Conservation (phyloP, 2,113 vertebrate genomes). For the Anhinga rufa region DNA sequence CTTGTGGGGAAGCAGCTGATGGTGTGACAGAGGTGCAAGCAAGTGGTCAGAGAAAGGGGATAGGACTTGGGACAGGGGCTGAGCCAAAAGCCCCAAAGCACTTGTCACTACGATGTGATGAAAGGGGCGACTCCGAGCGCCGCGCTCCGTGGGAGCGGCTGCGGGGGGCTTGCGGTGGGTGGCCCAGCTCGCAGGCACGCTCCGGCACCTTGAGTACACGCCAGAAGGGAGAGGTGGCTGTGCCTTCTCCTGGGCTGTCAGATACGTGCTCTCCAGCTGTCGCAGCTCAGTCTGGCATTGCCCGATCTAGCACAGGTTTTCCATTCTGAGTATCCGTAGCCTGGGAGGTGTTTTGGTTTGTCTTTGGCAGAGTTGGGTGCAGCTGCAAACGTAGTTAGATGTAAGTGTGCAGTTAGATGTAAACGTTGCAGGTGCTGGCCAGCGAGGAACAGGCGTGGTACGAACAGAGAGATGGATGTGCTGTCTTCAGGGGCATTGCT, state of each 20-base stretch:
- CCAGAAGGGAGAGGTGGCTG: neutral
- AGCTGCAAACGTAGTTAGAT: neutral
- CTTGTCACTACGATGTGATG: neutral
- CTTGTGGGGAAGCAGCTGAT: neutral
- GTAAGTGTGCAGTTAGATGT: neutral
- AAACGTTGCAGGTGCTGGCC: neutral
- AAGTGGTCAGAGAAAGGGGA: neutral
- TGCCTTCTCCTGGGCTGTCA: neutral
- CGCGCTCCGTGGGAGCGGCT: neutral
- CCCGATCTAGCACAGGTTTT: neutral
- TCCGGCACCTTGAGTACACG: neutral
- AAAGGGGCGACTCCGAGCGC: neutral
- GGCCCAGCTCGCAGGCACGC: accelerated
- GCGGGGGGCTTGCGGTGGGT: accelerated
- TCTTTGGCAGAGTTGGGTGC: neutral
- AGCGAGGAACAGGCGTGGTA: accelerated
- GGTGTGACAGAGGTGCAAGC: neutral
- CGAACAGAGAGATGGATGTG: neutral
- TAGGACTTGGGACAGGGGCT: neutral
- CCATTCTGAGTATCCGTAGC: neutral
- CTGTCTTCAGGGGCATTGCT: neutral
- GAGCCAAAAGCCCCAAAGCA: neutral
- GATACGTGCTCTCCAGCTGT: neutral
- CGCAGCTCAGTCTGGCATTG: neutral
- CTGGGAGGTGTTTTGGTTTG: neutral